Base-by-base conservation (phyloP, 2,797 vertebrate species). In the Fringilla coelebs region DNA sequence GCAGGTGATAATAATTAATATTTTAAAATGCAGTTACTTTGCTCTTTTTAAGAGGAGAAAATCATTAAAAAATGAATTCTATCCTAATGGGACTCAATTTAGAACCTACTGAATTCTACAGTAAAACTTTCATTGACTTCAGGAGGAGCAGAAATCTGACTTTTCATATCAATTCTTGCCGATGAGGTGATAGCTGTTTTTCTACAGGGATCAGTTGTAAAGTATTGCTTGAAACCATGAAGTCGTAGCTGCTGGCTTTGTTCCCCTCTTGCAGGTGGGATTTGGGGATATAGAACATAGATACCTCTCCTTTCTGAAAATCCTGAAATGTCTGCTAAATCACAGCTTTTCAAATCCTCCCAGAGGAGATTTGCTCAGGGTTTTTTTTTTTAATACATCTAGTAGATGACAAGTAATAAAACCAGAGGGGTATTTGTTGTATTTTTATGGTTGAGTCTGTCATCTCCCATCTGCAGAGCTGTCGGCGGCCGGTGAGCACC, bases 381-480 rank as follows among this genome's bases (percentile, higher is more conserved):
- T 80, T 75, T 88, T 67, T 77, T 91, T 79, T 90, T 89, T 90
- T 46, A 80, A 76, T 86, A 38, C 7, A 12, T 58, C 61, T 6
- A 58, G 51, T 66, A 87, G 81, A 74, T 88, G 93, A 86, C 63
- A 96, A 66, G 75, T 87, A 91, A 88, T 96, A 85, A 95, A 91
- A 88, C n/a, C 79, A 71, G 58, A 40, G 57, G 75, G 55, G 48
- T 96, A 76, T 93, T 88, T 87, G 84, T 88, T 93, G 71, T 58
- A 28, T 96, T 88, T 91, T 92, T 94, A 57, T 86, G 90, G 58
- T 9, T 51, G 70, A 78, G 55, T 67, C 58, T 95, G 95, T 94
- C 82, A 38, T 31, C 9, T 9, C 8, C 2, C 60, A 66, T 95
- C 89, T 90, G 76, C 87, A 85, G 89, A 24, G 26, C 66, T 75